Evolutionary conservation across 2,797 vertebrate genomes (phyloP).

Genomic region (Chelon labrosus): DNA sequence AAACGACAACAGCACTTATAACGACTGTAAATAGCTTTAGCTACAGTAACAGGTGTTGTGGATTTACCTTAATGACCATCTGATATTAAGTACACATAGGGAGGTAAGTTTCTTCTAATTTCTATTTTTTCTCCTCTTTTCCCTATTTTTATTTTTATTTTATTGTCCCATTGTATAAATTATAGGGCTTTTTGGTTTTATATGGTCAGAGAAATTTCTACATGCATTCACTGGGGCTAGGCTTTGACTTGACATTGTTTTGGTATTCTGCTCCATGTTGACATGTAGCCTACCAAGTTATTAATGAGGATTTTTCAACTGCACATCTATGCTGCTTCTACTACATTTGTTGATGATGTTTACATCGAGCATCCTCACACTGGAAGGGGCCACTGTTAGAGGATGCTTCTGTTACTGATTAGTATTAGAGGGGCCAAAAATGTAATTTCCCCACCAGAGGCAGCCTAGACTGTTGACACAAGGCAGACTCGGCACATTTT

Average conservation of each 20-base stretch:
- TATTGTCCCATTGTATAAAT: too few species aligned
- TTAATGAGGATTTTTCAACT: too few species aligned
- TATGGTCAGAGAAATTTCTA: not conserved
- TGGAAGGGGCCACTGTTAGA: too few species aligned
- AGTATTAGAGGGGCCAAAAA: not conserved
- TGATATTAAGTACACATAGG: not conserved
- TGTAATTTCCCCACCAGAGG: not conserved
- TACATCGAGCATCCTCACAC: too few species aligned
- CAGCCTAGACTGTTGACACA: slow-evolving; percentile 1
- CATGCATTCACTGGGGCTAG: not conserved
- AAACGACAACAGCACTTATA: too few species aligned
- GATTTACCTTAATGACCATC: not conserved
- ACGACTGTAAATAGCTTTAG: not conserved
- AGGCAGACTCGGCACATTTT: not conserved
- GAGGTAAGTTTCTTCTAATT: not conserved
- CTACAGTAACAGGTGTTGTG: not conserved
- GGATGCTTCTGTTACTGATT: too few species aligned
- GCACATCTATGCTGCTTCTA: too few species aligned
- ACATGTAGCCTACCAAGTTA: not conserved
- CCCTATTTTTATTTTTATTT: too few species aligned
- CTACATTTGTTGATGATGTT: too few species aligned
- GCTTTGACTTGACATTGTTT: not conserved
- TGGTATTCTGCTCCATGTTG: not conserved
- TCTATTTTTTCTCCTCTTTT: too few species aligned
- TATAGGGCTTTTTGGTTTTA: too few species aligned